Evolutionary conservation across 2,113 vertebrate species (phyloP).

Genomic region (Rafetus swinhoei): DNA sequence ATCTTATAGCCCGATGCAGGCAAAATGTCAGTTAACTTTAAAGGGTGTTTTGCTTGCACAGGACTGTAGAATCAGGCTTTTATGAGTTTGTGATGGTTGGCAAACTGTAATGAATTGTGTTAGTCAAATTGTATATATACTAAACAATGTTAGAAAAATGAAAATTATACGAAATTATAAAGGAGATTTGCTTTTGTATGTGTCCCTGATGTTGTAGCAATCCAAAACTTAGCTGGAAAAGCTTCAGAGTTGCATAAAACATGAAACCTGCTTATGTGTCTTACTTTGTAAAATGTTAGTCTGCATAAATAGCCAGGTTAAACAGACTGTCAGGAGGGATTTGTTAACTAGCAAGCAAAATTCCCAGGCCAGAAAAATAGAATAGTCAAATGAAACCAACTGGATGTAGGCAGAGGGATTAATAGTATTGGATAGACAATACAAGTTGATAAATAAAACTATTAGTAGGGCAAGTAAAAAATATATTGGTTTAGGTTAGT

Average conservation of each 20-base stretch:
- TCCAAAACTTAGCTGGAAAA: not conserved
- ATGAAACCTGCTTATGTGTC: not conserved
- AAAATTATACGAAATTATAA: not conserved
- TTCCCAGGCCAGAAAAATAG: not conserved
- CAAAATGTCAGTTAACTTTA: not conserved
- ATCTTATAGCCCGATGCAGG: not conserved
- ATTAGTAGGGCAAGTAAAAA: not conserved
- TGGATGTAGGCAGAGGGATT: not conserved
- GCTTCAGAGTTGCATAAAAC: not conserved
- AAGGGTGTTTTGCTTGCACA: not conserved
- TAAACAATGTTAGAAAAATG: not conserved
- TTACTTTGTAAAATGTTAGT: not conserved
- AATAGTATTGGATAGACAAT: not conserved
- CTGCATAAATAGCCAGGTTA: not conserved
- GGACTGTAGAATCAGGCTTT: not conserved
- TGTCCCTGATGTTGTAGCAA: not conserved
- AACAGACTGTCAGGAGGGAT: not conserved
- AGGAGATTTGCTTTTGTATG: not conserved
- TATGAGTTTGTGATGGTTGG: not conserved
- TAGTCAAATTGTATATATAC: not conserved
- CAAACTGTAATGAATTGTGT: not conserved
- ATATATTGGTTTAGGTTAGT: not conserved
- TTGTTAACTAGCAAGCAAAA: not conserved
- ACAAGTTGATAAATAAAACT: not conserved
- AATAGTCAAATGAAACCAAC: not conserved